phyloP scores from a whole-genome alignment of 2,888 invertebrate species.

The Rhabditoides inermis region DNA sequence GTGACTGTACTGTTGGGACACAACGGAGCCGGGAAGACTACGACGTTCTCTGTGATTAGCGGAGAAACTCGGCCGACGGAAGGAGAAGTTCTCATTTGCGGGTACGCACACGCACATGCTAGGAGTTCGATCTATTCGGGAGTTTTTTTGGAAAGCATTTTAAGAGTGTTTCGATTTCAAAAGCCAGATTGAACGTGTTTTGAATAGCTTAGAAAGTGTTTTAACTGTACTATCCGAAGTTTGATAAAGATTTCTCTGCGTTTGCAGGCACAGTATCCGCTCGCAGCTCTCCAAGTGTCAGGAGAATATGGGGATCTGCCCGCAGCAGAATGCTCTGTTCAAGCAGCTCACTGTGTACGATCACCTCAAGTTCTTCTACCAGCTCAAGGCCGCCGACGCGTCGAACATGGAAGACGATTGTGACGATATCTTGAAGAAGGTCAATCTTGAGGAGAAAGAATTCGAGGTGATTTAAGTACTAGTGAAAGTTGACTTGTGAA shows the following conservation, averaged over 20 bases:
- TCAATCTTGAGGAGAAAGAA: slow-evolving; percentile 30
- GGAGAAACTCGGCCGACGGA: slow-evolving; percentile 37
- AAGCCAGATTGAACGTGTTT: too few species aligned
- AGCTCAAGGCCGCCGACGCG: slow-evolving; percentile 30
- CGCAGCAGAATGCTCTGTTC: slow-evolving; percentile 47
- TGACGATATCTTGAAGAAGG: slow-evolving; percentile 19
- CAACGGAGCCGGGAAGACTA: slow-evolving; percentile 48
- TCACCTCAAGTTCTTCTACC: slow-evolving; percentile 41
- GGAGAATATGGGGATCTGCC: slow-evolving; percentile 44
- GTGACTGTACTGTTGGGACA: slow-evolving; percentile 49
- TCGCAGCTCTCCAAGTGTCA: too few species aligned
- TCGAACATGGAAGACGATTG: slow-evolving; percentile 18
- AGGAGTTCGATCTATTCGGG: too few species aligned
- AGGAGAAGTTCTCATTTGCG: slow-evolving; percentile 32
- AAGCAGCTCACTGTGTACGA: slow-evolving; percentile 41
- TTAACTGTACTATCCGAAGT: slow-evolving; percentile 20
- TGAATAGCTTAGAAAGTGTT: too few species aligned
- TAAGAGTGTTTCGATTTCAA: too few species aligned
- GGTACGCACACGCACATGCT: too few species aligned
- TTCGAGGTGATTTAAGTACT: too few species aligned
- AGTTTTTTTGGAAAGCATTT: too few species aligned
- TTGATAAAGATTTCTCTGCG: too few species aligned
- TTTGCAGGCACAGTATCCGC: too few species aligned
- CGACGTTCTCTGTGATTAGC: slow-evolving; percentile 32
- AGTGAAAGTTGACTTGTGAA: too few species aligned